Conservation (phyloP, 2,113 vertebrate species). For the Psilopsiagon aurifrons region DNA sequence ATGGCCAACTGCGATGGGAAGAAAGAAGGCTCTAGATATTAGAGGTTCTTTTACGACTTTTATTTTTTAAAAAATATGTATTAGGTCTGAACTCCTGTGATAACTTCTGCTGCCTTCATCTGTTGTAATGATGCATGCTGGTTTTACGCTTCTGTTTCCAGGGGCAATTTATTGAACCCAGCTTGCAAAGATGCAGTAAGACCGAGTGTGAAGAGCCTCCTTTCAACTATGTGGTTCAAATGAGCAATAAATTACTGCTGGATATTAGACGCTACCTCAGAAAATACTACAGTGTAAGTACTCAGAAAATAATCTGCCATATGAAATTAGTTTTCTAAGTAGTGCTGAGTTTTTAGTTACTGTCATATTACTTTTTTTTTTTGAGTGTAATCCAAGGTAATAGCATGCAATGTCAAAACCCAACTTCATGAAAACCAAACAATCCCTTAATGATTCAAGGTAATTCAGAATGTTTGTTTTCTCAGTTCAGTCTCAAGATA, state of each 20-base stretch:
- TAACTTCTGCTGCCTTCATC: background rate
- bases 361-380: background rate
- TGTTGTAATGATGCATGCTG: background rate
- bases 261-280: constrained; percentile 88
- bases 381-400: background rate
- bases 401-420: background rate
- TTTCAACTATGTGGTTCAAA: constrained; percentile 72
- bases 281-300: constrained; percentile 93
- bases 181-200: constrained; percentile 88
- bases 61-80: background rate
- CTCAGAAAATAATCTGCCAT: background rate
- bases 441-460: background rate
- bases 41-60: background rate
- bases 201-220: constrained; percentile 80
- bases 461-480: background rate
- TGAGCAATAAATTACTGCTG: constrained; percentile 88
- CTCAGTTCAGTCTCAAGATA: background rate
- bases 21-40: background rate
- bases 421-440: background rate
- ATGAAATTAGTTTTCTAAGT: background rate
- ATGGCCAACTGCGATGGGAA: background rate
- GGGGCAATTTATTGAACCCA: constrained; percentile 82
- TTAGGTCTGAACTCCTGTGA: background rate
- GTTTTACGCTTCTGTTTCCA: constrained; percentile 57
- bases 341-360: background rate